Conservation (phyloP, 1,140 invertebrate genomes). For the Ganaspis sp. region DNA sequence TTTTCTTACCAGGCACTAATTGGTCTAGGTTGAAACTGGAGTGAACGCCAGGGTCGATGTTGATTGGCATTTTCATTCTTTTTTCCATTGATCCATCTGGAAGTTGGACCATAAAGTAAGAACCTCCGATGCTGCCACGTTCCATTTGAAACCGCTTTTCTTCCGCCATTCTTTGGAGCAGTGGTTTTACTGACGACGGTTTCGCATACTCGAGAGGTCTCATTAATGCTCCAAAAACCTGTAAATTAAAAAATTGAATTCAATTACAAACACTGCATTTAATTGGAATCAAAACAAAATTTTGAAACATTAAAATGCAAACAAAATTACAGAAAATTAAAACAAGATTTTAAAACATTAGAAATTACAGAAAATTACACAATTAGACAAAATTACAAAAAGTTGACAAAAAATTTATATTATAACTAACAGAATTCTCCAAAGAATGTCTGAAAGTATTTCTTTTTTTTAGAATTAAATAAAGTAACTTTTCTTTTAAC, state of each 20-base stretch:
- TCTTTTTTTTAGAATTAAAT: constrained; percentile 40
- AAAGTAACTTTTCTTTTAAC: too few relatives aligned
- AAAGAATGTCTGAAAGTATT: too few relatives aligned
- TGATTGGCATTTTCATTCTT: constrained; percentile 89
- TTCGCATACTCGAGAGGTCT: constrained; percentile 90
- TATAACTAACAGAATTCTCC: too few relatives aligned
- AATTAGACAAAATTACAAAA: too few relatives aligned
- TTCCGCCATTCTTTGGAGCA: constrained; percentile 93
- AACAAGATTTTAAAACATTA: too few relatives aligned
- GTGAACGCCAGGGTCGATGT: constrained; percentile 95
- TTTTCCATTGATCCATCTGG: constrained; percentile 93
- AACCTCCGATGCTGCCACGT: constrained; percentile 89
- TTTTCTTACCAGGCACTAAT: constrained; percentile 79
- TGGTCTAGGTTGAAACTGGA: constrained; percentile 92
- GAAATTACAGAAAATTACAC: too few relatives aligned
- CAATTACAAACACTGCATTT: too few relatives aligned
- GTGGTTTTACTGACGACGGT: constrained; percentile 83
- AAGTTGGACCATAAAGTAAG: constrained; percentile 92
- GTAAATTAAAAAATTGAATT: too few relatives aligned
- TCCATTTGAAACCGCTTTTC: constrained; percentile 93
- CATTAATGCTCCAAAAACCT: constrained; percentile 95
- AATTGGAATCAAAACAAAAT: too few relatives aligned
- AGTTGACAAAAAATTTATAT: too few relatives aligned
- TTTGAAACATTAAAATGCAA: too few relatives aligned
- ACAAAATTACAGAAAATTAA: too few relatives aligned